Percentiles rank a stretch among this genome's conserved stretches.
These are phyloP conservation scores for Formica exsecta DNA, from an alignment of 1,140 invertebrate genomes.

Conservation along the genomic window DNA sequence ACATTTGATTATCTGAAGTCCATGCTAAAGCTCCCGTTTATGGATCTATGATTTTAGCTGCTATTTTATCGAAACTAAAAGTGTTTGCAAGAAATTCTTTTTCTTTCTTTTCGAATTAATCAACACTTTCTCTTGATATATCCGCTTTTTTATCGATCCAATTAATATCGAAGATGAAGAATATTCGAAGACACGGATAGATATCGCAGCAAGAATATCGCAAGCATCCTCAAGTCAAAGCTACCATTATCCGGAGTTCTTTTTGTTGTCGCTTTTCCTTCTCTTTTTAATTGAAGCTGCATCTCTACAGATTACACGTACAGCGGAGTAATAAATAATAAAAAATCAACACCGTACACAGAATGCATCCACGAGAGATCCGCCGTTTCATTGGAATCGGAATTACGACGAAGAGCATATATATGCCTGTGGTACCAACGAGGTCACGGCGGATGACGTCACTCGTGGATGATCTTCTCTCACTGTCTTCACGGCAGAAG, in stretches of 20 bases:
- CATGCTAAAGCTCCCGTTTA: slow-evolving; percentile 90
- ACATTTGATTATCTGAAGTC: slow-evolving; percentile 91
- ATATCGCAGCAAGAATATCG: not conserved
- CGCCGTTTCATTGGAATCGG: slow-evolving; percentile 77
- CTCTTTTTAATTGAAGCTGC: not conserved
- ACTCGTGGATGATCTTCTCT: slow-evolving; percentile 63
- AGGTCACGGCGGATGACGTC: slow-evolving; percentile 69
- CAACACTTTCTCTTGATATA: not conserved
- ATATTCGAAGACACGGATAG: not conserved
- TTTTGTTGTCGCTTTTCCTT: not conserved
- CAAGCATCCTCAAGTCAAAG: not conserved
- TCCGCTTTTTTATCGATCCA: not conserved
- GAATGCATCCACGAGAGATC: slow-evolving; percentile 16
- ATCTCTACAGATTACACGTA: not conserved
- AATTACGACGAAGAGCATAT: slow-evolving; percentile 70
- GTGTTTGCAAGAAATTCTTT: not conserved
- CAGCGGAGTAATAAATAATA: slow-evolving; percentile 19
- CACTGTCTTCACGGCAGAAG: slow-evolving; percentile 62
- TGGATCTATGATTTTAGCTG: slow-evolving; percentile 91
- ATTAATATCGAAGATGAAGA: not conserved
- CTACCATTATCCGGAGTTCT: not conserved
- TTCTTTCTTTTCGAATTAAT: not conserved
- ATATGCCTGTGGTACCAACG: slow-evolving; percentile 37
- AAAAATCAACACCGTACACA: slow-evolving; percentile 42
- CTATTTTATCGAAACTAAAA: slow-evolving; percentile 88